Base-by-base conservation (phyloP, 2,888 invertebrate species). In the Antheraea assamensis region DNA sequence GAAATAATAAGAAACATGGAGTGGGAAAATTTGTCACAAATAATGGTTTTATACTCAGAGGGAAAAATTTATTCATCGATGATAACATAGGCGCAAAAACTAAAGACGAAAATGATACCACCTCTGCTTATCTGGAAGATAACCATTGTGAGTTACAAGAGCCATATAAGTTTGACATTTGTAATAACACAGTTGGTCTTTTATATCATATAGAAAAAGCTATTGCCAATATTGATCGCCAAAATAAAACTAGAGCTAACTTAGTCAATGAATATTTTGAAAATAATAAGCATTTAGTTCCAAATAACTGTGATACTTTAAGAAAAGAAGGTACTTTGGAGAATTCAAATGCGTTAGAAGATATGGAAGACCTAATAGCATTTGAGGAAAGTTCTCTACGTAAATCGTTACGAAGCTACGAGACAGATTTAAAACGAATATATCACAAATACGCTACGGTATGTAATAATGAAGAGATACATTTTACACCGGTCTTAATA, bases 1-100 rank as follows among this genome's bases (percentile, higher is more conserved):
- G 90, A 78, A 83, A 93, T 68, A 95, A 96, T 83, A 90, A 91
- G 77, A 96, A 96, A 82, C 93, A 96, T 76, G 96, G 96, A 0
- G 80, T 85, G 0, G 96, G 96, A 2, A 89, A 89, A 75, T 86
- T 95, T 75, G 87, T 95, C 72, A 95, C 96, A 30, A 96, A 95
- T 73, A 95, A 95, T 80, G 96, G 96, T 21, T 83, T 91, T 13
- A 90, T 93, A 71, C 82, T 95, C 0, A 88, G 94, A 80, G 87
- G 89, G 72, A 90, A 92, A 81, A 91, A 92, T 0, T 83, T 96
- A 49, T 96, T 96, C 83, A 76, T 86, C 52, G 89, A 95, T 72
- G 95, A 96, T 80, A 95, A 95, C 82, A 87, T 95, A 7, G 84
- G 84, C 8, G 77, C 86, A 17, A 47, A 85, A 21, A 78, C 81